Conservation (phyloP, 2,888 invertebrate genomes). For the Helobdella robusta region DNA sequence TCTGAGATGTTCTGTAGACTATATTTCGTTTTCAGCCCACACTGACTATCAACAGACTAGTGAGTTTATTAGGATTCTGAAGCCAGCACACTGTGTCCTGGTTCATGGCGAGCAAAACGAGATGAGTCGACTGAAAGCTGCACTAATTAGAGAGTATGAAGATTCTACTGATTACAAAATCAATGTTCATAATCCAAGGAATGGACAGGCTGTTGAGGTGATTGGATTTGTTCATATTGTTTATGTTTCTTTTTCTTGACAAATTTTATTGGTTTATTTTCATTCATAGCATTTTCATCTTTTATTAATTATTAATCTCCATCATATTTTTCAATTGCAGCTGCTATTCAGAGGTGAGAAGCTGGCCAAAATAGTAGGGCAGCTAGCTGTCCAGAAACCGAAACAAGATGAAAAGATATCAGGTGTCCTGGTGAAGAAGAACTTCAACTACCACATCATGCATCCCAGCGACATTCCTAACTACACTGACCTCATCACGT, state of each 20-base stretch:
- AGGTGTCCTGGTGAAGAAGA: slow-evolving; percentile 87
- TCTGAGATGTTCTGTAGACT: slow-evolving; percentile 92
- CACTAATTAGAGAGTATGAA: slow-evolving; percentile 83
- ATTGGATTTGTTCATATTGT: neutral
- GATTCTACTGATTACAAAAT: slow-evolving; percentile 70
- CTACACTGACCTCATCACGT: slow-evolving; percentile 90
- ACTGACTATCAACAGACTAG: slow-evolving; percentile 96
- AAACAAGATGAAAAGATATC: slow-evolving; percentile 69
- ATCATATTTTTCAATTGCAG: neutral
- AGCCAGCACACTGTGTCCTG: slow-evolving; percentile 88
- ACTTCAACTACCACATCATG: slow-evolving; percentile 93
- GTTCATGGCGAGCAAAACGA: slow-evolving; percentile 99
- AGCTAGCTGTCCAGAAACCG: slow-evolving; percentile 72
- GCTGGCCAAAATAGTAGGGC: slow-evolving; percentile 92
- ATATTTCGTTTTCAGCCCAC: slow-evolving; percentile 98
- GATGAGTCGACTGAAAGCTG: slow-evolving; percentile 90
- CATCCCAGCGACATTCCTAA: slow-evolving; percentile 81
- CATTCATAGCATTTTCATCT: neutral
- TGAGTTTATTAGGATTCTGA: slow-evolving; percentile 84
- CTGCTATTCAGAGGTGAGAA: slow-evolving; percentile 87
- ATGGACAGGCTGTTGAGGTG: slow-evolving; percentile 75
- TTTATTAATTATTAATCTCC: neutral
- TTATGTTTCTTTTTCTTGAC: neutral
- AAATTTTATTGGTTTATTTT: neutral
- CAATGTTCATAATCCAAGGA: slow-evolving; percentile 85